These are phyloP conservation scores for Crocuta crocuta DNA, from an alignment of 2,113 vertebrate species.

Conservation along the genomic window DNA sequence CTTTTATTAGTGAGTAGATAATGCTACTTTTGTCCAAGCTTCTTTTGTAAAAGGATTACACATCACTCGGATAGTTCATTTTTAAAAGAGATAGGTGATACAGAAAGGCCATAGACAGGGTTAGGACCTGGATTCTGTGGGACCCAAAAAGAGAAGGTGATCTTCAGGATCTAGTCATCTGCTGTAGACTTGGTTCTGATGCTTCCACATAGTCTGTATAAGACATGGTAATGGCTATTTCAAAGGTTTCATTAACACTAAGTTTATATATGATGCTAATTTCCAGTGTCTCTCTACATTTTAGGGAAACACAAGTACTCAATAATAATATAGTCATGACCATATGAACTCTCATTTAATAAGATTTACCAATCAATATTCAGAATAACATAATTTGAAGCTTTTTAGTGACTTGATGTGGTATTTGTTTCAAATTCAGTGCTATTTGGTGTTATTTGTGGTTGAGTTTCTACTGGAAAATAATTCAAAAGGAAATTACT, in stretches of 20 bases:
- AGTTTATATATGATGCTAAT: not conserved
- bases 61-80: not conserved
- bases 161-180: not conserved
- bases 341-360: not conserved
- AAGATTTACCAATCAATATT: slow-evolving; percentile 28
- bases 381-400: not conserved
- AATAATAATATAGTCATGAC: not conserved
- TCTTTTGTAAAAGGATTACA: slow-evolving; percentile 59
- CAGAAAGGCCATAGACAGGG: not conserved
- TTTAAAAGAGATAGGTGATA: slow-evolving; percentile 19
- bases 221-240: not conserved
- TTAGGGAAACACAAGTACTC: not conserved
- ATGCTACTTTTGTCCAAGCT: not conserved
- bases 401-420: not conserved
- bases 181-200: not conserved
- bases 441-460: not conserved
- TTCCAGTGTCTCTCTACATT: not conserved
- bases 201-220: not conserved
- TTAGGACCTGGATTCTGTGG: not conserved
- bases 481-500: not conserved
- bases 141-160: not conserved
- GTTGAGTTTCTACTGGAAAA: slow-evolving; percentile 34
- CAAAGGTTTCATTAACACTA: not conserved
- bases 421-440: not conserved
- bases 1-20: slow-evolving; percentile 41